Percentiles rank a stretch among this genome's conserved stretches.
These are phyloP conservation scores for Sanderia malayensis DNA, from an alignment of 30 jellyfish, hydroid and myxozoan genomes.

Conservation along the genomic window DNA sequence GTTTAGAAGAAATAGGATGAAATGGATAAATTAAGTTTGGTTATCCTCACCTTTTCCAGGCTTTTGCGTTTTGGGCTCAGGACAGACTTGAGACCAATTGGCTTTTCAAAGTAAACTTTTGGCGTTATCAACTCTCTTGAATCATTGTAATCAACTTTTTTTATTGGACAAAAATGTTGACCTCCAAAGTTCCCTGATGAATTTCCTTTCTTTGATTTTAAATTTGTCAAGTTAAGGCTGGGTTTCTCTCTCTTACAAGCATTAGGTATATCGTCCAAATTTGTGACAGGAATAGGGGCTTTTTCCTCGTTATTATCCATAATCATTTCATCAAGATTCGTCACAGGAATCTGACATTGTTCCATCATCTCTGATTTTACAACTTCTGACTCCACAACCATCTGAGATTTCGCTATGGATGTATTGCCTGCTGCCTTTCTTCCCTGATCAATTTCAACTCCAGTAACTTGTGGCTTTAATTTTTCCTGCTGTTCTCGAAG, in stretches of 20 bases:
- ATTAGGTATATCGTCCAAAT: conserved; percentile 31
- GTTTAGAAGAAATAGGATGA: no score
- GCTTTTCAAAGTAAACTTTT: conserved; percentile 42
- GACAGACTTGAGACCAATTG: conserved; percentile 46
- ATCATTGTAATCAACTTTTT: conserved; percentile 52
- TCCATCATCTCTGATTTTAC: not conserved
- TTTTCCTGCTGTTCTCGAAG: conserved; percentile 32
- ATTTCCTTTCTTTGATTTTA: not conserved
- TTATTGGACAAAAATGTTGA: conserved; percentile 8
- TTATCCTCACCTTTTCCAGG: conserved; percentile 6
- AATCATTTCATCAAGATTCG: conserved; percentile 38
- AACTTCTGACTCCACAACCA: not conserved
- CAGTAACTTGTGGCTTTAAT: not conserved
- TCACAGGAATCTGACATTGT: conserved; percentile 25
- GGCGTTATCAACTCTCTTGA: conserved; percentile 53
- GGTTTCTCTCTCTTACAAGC: not conserved
- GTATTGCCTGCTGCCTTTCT: not conserved
- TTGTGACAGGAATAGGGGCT: conserved; percentile 31
- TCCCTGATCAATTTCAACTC: not conserved
- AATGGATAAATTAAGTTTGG: no score
- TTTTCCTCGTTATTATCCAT: not conserved
- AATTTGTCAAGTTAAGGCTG: not conserved
- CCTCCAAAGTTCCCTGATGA: not conserved
- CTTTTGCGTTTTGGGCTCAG: conserved; percentile 44
- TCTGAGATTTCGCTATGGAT: not conserved